A percentile compares a stretch with the other conserved stretches of the same genome.
Conservation (phyloP, 2,888 invertebrate genomes). For the Elmis aenea region DNA sequence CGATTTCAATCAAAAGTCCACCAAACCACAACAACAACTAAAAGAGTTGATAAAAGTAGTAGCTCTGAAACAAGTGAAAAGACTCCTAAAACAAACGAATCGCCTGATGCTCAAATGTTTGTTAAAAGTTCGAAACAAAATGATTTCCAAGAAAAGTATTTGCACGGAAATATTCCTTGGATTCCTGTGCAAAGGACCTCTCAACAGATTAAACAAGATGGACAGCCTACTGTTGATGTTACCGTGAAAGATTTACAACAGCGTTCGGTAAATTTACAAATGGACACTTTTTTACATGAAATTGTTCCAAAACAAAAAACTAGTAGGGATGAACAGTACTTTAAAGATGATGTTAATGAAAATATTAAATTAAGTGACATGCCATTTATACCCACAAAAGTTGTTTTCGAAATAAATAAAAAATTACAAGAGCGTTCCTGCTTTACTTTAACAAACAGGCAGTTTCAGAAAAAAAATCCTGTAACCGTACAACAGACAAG, state of each 20-base stretch:
- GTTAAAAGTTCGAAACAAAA: neutral
- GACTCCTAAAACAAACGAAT: too few relatives aligned
- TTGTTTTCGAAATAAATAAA: too few relatives aligned
- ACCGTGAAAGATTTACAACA: neutral
- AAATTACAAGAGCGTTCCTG: neutral
- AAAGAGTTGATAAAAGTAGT: too few relatives aligned
- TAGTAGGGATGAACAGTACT: neutral
- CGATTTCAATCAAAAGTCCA: too few relatives aligned
- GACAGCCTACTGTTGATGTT: too few relatives aligned
- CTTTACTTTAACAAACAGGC: neutral
- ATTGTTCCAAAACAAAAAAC: slow-evolving; percentile 7
- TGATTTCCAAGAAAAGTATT: slow-evolving; percentile 3
- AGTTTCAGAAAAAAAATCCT: too few relatives aligned
- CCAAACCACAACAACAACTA: too few relatives aligned
- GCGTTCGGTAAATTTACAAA: slow-evolving; percentile 1
- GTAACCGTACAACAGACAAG: too few relatives aligned
- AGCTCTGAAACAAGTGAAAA: slow-evolving; percentile 1
- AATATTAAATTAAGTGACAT: too few relatives aligned
- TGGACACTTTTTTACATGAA: slow-evolving; percentile 12
- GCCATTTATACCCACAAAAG: too few relatives aligned
- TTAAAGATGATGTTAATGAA: neutral
- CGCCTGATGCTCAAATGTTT: too few relatives aligned
- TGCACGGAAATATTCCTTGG: slow-evolving; percentile 44
- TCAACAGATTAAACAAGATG: neutral
- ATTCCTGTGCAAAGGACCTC: slow-evolving; percentile 6